Evolutionary conservation across 64 coral and sea anemone species (phyloP), one percentile per base, ranked within the genome.

Genomic region (Pocillopora verrucosa): DNA sequence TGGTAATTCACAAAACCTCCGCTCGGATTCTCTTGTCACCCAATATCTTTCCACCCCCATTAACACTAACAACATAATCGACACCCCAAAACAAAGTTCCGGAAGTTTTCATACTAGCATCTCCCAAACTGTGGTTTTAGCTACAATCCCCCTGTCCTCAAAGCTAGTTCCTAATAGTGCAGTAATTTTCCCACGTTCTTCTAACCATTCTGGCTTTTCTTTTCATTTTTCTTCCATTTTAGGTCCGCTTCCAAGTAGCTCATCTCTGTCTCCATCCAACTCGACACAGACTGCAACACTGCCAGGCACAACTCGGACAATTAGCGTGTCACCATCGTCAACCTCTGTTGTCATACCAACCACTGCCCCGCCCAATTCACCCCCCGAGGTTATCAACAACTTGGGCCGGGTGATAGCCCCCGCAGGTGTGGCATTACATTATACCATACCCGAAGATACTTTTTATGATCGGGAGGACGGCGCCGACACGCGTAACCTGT

Each of bases 401-500:
- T 91, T 96, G 36, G 95, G 95, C 24, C 95, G 88, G 16, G 36
- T 96, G 13, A 62, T 61, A n/a, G 92, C 84, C 38, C 87, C 89
- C 30, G 91, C 92, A n/a, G 95, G 95, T 5, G 93, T 93, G 78
- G 88, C 63, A 19, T 87, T 96, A 16, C 73, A 67, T 9, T 93
- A 87, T 17, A 22, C 17, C 13, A 77, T 96, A 22, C 91, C 95
- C 11, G 83, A 61, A 36, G 95, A 96, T 56, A 87, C 88, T 13
- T 96, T 96, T 20, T 86, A 93, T 81, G 95, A 96, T 82, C 72
- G 65, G n/a, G 90, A 95, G 67, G 95, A 96, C 58, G 36, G 9
- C 11, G 95, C 83, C 14, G 87, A 87, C 78, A 96, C 95, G 0
- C 85, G 91, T 30, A 77, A 84, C 34, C 65, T 96, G 24, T 76